Evolutionary conservation across 1,140 invertebrate genomes (phyloP), one percentile per base, ranked within the genome.

Genomic region (Prorops nasuta): DNA sequence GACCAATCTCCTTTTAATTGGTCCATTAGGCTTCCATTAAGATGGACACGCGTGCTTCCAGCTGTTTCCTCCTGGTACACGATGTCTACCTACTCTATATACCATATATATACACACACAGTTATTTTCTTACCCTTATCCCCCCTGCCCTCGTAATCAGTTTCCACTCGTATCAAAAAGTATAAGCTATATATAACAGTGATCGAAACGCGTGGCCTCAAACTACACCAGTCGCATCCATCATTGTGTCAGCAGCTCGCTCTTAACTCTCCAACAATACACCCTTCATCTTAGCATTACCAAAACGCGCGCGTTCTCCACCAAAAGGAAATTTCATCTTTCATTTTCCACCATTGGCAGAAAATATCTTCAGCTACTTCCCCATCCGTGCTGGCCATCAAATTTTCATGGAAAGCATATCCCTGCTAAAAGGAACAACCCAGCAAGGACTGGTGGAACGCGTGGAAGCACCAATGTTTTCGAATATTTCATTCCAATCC

Each of bases 1-100:
- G 31, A 38, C 36, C 59, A 62, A 67, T 67, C 52, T 51, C 57
- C 66, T 65, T 68, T 68, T 68, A 68, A 68, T 68, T 68, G 63
- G 57, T 50, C 62, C 51, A 68, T 66, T 64, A 66, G 53, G 52
- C 55, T 49, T 46, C 63, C 58, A 64, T 63, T 63, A 66, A 54
- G 53, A 42, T 38, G 48, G 49, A 53, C 54, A 52, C 35, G 49
- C 42, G 34, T 47, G 22, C 22, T n/a, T 18, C 19, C 9, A 22
- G 15, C 18, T 21, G 18, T 18, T 40, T 21, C 19, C 17, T 12
- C 39, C n/a, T 9, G 34, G 4, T 35, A 35, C 34, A 35, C 24
- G 24, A 28, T 28, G 10, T 10, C 4, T 6, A 28, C 24, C 10
- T 28, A 6, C 24, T 28, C 24, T 6, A 28, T 28, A 6, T 28